Percentiles rank a stretch among this genome's conserved stretches.
Evolutionary conservation across 2,113 vertebrate species (phyloP).

Genomic region (Stercorarius parasiticus): DNA sequence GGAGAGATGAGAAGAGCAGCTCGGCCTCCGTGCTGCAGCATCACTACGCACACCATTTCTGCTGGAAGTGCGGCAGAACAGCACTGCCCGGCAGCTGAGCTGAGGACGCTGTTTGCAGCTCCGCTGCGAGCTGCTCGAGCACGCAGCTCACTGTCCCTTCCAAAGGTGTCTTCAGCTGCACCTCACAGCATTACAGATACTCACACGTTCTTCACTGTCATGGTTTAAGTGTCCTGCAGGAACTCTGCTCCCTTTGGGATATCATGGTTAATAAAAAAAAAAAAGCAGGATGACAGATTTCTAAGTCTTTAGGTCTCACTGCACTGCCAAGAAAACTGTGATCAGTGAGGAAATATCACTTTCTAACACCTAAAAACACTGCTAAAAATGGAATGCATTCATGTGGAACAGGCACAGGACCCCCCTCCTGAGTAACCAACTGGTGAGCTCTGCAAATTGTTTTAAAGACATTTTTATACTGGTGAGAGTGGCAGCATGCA

Average conservation of each 20-base stretch:
- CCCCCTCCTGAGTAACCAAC: background rate
- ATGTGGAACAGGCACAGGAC: background rate
- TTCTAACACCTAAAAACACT: background rate
- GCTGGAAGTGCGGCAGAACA: rapidly evolving
- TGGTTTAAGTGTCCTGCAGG: background rate
- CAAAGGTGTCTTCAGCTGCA: background rate
- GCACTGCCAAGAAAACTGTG: background rate
- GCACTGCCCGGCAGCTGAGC: background rate
- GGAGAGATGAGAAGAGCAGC: background rate
- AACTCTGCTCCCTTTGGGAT: background rate
- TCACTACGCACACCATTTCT: background rate
- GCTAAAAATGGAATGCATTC: background rate
- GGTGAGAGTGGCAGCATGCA: background rate
- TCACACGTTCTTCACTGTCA: background rate
- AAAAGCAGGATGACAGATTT: background rate
- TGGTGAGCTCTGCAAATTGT: background rate
- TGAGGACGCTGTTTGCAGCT: background rate
- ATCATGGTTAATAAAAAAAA: background rate
- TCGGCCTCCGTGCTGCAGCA: background rate
- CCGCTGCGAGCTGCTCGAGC: rapidly evolving
- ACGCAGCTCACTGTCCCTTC: background rate
- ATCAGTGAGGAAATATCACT: background rate
- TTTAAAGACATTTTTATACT: background rate
- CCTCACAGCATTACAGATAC: rapidly evolving
- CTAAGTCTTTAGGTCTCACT: background rate